Evolutionary conservation across 2,888 invertebrate genomes (phyloP).

Genomic region (Portevinia maculata): DNA sequence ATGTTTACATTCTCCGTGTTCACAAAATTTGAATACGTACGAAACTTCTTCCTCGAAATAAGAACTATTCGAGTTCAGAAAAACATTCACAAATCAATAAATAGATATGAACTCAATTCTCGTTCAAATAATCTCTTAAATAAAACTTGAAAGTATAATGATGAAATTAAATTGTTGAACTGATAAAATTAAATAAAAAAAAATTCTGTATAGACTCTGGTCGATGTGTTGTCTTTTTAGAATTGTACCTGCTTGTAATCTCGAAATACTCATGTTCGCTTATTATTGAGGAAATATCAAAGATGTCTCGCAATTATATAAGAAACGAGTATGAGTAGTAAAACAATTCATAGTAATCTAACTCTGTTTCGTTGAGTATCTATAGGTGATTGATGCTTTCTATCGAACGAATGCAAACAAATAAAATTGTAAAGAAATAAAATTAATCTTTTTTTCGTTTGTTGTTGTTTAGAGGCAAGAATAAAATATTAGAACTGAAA

Average conservation of each 20-base stretch:
- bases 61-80: too few species aligned
- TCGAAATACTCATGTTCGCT: constrained; percentile 16
- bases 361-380: constrained; percentile 51
- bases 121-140: too few species aligned
- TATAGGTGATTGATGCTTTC: constrained; percentile 71
- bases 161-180: too few species aligned
- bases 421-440: constrained; percentile 70
- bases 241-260: constrained; percentile 39
- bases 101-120: neutral
- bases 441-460: constrained; percentile 58
- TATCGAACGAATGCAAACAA: constrained; percentile 62
- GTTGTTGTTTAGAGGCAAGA: neutral
- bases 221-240: neutral
- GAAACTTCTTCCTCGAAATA: too few species aligned
- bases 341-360: constrained; percentile 66
- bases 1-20: too few species aligned
- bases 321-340: constrained; percentile 20
- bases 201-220: neutral
- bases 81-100: too few species aligned
- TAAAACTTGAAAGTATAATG: too few species aligned
- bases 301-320: constrained; percentile 14
- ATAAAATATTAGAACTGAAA: neutral
- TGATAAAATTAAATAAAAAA: too few species aligned
- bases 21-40: too few species aligned
- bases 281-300: constrained; percentile 31